phyloP scores from a whole-genome alignment of 2,797 vertebrate species.

The Sebastes reedi region DNA sequence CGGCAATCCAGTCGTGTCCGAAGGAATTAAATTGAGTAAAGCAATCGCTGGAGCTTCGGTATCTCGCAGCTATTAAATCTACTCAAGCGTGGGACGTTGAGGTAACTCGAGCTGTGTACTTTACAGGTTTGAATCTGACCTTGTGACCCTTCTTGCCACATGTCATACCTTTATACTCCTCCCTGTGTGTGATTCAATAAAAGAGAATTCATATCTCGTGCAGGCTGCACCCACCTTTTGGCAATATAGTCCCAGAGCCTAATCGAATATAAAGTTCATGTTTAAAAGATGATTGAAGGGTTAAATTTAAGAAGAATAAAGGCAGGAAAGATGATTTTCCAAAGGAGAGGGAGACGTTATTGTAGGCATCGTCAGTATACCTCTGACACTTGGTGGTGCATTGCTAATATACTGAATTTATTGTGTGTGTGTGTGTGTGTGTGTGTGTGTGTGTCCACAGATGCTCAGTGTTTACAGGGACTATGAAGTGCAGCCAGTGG shows the following conservation, averaged over 20 bases:
- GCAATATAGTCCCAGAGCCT: slow-evolving; percentile 13
- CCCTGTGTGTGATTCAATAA: slow-evolving; percentile 35
- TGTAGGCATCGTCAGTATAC: slow-evolving; percentile 6
- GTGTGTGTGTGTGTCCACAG: slow-evolving; percentile 1
- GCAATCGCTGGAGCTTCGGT: slow-evolving; percentile 18
- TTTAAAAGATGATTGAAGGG: slow-evolving; percentile 70
- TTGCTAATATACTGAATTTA: slow-evolving; percentile 44
- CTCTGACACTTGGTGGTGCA: slow-evolving; percentile 36
- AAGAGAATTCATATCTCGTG: slow-evolving; percentile 33
- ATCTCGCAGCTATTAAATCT: slow-evolving; percentile 45
- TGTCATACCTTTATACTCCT: slow-evolving; percentile 10
- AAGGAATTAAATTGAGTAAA: slow-evolving; percentile 50
- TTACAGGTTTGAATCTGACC: slow-evolving; percentile 36
- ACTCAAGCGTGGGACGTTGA: slow-evolving; percentile 7
- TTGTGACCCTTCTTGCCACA: slow-evolving; percentile 9
- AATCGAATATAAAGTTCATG: slow-evolving; percentile 67
- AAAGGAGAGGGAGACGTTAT: slow-evolving; percentile 23
- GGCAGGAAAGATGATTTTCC: slow-evolving; percentile 34
- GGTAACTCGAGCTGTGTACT: background rate
- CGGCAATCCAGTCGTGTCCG: slow-evolving; percentile 28
- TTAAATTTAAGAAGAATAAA: slow-evolving; percentile 53
- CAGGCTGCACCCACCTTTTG: slow-evolving; percentile 15
- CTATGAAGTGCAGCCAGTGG: background rate
- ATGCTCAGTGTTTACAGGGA: slow-evolving; percentile 7
- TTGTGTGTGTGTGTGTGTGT: background rate